These are phyloP conservation scores for Geotrypetes seraphini DNA, from an alignment of 2,797 vertebrate genomes.

Conservation along the genomic window DNA sequence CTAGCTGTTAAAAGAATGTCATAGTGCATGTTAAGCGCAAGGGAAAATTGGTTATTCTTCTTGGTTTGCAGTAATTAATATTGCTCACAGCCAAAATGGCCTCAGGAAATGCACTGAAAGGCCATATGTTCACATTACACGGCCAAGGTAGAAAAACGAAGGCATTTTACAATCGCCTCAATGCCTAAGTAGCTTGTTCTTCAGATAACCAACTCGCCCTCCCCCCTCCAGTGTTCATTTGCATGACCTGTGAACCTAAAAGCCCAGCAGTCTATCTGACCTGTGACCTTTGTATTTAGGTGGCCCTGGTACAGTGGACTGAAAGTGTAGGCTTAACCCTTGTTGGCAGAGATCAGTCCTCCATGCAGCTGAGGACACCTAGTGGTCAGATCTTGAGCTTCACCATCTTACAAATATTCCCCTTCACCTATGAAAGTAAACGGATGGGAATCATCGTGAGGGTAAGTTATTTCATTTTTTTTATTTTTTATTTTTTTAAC, in stretches of 20 bases:
- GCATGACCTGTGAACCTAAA: not conserved
- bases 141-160: not conserved
- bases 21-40: not conserved
- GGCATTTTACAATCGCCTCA: not conserved
- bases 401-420: conserved; percentile 95
- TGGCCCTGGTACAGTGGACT: conserved; percentile 97
- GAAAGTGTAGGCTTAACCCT: conserved; percentile 90
- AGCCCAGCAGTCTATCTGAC: conserved; percentile 12
- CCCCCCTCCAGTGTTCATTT: not conserved
- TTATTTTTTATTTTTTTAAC: no score
- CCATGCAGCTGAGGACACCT: conserved; percentile 96
- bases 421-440: conserved; percentile 97
- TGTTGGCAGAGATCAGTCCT: conserved; percentile 91
- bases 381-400: conserved; percentile 96
- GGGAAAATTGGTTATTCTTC: not conserved
- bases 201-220: not conserved
- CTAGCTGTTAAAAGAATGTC: no score
- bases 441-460: conserved; percentile 95
- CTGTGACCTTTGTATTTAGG: conserved; percentile 48
- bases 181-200: not conserved
- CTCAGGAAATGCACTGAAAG: conserved; percentile 34
- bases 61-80: fast-evolving
- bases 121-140: not conserved
- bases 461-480: conserved; percentile 42
- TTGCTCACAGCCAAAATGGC: fast-evolving